Conservation (phyloP, 2,888 invertebrate species). For the Onchidella celtica region DNA sequence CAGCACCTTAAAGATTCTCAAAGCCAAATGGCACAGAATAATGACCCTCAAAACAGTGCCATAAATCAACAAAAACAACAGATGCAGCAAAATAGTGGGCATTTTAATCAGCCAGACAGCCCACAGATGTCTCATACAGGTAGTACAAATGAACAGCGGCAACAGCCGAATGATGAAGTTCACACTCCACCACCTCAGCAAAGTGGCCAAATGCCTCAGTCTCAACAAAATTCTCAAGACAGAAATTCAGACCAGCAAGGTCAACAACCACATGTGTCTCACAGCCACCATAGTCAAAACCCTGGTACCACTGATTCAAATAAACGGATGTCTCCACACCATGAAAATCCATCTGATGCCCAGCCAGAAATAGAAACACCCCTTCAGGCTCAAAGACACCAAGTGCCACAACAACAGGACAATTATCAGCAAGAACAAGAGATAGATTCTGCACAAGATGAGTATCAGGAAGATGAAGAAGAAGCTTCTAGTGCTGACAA, state of each 20-base stretch:
- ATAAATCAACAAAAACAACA: no score
- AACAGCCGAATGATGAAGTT: background rate
- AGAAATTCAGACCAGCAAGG: background rate
- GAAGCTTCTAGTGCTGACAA: background rate
- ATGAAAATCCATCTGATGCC: background rate
- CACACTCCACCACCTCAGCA: background rate
- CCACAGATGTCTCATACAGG: no score
- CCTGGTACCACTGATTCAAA: background rate
- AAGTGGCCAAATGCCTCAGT: background rate
- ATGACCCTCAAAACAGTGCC: no score
- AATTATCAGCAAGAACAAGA: background rate
- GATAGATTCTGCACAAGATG: background rate
- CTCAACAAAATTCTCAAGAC: background rate
- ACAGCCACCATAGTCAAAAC: background rate
- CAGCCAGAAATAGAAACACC: background rate
- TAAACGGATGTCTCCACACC: background rate
- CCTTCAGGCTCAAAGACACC: background rate
- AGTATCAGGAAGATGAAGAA: background rate
- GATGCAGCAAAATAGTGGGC: no score
- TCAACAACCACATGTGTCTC: background rate
- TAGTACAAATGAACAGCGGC: background rate
- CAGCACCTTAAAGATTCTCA: background rate
- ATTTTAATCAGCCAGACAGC: no score
- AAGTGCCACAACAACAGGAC: background rate
- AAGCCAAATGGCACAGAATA: no score